These are phyloP conservation scores for Chrysotoxum bicinctum DNA, from an alignment of 2,888 invertebrate species.

Conservation along the genomic window DNA sequence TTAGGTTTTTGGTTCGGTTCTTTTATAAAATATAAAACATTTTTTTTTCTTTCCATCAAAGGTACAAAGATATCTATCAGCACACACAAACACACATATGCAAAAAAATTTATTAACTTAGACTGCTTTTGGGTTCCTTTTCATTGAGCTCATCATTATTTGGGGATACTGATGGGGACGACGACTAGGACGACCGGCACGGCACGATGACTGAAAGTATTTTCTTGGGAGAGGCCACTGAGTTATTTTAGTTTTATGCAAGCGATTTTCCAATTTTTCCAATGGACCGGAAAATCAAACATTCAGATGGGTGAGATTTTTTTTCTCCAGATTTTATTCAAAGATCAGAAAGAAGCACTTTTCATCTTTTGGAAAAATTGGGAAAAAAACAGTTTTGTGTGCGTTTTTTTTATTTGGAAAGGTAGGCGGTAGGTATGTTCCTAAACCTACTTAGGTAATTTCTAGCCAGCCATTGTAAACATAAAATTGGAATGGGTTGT, in stretches of 20 bases:
- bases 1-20: slow-evolving; percentile 34
- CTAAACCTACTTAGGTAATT: background rate
- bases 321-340: background rate
- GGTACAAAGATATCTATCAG: slow-evolving; percentile 17
- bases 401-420: slow-evolving; percentile 1
- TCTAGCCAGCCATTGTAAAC: background rate
- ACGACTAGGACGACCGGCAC: background rate
- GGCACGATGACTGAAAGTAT: slow-evolving; percentile 32
- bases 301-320: slow-evolving; percentile 46
- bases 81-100: background rate
- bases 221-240: slow-evolving; percentile 35
- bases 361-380: slow-evolving; percentile 49
- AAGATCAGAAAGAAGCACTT: slow-evolving; percentile 39
- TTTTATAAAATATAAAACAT: slow-evolving; percentile 9
- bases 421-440: background rate
- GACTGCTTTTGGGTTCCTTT: slow-evolving; percentile 44
- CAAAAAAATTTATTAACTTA: slow-evolving; percentile 34
- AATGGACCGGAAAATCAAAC: slow-evolving; percentile 71
- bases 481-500: background rate
- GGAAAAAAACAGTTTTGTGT: slow-evolving; percentile 38
- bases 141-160: slow-evolving; percentile 61
- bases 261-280: slow-evolving; percentile 57
- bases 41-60: slow-evolving; percentile 32
- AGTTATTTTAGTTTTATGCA: slow-evolving; percentile 19
- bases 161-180: slow-evolving; percentile 19